Percentiles rank a stretch among this genome's conserved stretches.
Evolutionary conservation across 2,113 vertebrate genomes (phyloP).

Genomic region (Illadopsis cleaveri): DNA sequence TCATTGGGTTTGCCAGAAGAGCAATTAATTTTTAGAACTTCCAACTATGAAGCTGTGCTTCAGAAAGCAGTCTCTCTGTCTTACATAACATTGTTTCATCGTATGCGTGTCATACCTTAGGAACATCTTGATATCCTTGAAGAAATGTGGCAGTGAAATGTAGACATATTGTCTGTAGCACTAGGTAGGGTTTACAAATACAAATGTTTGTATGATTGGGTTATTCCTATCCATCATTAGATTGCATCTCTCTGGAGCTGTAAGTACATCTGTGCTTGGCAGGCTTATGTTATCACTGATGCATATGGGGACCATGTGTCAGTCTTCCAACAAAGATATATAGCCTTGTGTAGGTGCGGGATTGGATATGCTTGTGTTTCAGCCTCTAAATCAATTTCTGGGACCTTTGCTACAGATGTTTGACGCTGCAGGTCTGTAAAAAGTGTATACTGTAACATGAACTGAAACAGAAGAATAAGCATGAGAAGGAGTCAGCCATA

Average conservation of each 20-base stretch:
- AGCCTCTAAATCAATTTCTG: slow-evolving; percentile 75
- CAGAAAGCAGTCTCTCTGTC: slow-evolving; percentile 48
- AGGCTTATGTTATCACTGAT: slow-evolving; percentile 54
- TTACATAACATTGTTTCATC: slow-evolving; percentile 67
- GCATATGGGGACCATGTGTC: slow-evolving; percentile 72
- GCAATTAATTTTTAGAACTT: slow-evolving; percentile 76
- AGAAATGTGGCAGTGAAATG: slow-evolving; percentile 34
- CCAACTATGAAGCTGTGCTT: slow-evolving; percentile 50
- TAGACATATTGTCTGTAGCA: slow-evolving; percentile 36
- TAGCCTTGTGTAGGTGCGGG: slow-evolving; percentile 38
- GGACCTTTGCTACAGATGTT: slow-evolving; percentile 70
- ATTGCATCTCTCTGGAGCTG: slow-evolving; percentile 55
- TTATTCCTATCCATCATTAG: slow-evolving; percentile 65
- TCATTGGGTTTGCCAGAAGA: slow-evolving; percentile 70
- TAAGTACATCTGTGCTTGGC: slow-evolving; percentile 61
- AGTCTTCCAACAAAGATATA: slow-evolving; percentile 72
- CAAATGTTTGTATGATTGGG: slow-evolving; percentile 44
- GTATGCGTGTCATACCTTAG: slow-evolving; percentile 52
- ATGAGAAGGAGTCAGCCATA: slow-evolving; percentile 6
- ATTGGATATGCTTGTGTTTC: slow-evolving; percentile 70
- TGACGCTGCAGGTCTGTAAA: slow-evolving; percentile 59
- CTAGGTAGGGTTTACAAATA: slow-evolving; percentile 58
- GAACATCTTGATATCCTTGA: slow-evolving; percentile 74
- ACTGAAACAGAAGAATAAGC: slow-evolving; percentile 11
- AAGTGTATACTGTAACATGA: slow-evolving; percentile 46